These are phyloP conservation scores for Crocodylus rhombifer DNA, from an alignment of 2,797 vertebrate genomes.

Conservation along the genomic window DNA sequence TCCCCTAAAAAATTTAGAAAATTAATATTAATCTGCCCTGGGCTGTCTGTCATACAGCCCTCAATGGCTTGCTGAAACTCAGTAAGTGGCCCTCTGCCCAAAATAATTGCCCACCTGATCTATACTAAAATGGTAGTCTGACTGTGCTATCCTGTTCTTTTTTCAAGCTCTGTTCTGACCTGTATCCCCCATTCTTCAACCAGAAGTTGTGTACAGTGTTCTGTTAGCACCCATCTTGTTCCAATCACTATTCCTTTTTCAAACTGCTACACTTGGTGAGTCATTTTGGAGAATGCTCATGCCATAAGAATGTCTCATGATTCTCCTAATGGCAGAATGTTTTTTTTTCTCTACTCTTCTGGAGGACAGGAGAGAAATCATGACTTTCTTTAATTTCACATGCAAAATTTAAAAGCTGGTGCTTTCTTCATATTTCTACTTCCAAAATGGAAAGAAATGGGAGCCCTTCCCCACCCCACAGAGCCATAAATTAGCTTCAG, in stretches of 20 bases:
- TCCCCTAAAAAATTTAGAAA: too few species aligned
- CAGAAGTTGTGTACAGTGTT: not conserved
- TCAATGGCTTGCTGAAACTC: too few species aligned
- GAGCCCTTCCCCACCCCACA: not conserved
- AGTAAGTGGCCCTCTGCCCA: too few species aligned
- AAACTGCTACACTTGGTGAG: not conserved
- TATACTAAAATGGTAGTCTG: too few species aligned
- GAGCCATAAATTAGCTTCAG: not conserved
- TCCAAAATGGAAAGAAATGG: not conserved
- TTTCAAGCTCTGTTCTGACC: not conserved
- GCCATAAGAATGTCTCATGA: not conserved
- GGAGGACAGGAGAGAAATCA: not conserved
- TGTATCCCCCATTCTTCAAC: not conserved
- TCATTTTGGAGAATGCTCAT: accelerated
- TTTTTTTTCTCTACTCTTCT: not conserved
- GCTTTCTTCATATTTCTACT: accelerated
- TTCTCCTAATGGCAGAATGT: not conserved
- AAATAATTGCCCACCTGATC: too few species aligned
- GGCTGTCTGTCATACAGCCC: too few species aligned
- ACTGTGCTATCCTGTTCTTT: not conserved
- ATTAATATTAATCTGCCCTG: too few species aligned
- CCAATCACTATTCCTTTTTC: not conserved
- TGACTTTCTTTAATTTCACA: not conserved
- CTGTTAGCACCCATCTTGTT: not conserved
- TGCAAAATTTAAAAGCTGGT: not conserved